A percentile compares a stretch with the other conserved stretches of the same genome.
Conservation (phyloP, 2,797 vertebrate genomes). For the Schizothorax lantsangensis region DNA sequence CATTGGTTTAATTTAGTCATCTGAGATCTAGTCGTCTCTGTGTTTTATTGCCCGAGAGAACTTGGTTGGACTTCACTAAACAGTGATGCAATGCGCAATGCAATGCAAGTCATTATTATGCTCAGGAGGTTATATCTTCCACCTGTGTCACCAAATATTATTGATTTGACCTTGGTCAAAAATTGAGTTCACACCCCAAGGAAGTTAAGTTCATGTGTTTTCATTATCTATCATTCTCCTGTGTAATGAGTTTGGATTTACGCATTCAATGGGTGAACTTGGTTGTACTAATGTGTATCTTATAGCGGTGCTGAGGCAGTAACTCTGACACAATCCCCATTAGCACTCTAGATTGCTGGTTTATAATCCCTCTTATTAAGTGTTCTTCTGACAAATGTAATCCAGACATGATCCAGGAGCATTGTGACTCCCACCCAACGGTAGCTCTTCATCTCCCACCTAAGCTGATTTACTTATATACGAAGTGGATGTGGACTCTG, state of each 20-base stretch:
- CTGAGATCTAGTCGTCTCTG: not conserved
- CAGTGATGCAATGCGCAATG: not conserved
- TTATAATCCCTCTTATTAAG: constrained; percentile 53
- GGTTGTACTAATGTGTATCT: constrained; percentile 10
- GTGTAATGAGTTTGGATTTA: constrained; percentile 30
- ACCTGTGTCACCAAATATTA: constrained; percentile 13
- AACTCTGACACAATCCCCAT: constrained; percentile 43
- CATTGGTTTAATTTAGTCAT: not conserved
- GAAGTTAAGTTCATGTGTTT: not conserved
- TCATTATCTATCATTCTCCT: not conserved
- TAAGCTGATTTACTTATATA: constrained; percentile 11
- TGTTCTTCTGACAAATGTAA: constrained; percentile 45
- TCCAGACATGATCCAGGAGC: constrained; percentile 41
- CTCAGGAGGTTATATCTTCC: not conserved
- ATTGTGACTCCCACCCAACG: constrained; percentile 14
- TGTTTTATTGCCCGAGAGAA: not conserved
- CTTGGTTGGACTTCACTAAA: not conserved
- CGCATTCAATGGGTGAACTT: not conserved
- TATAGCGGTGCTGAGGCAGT: not conserved
- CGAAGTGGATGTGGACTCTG: not conserved
- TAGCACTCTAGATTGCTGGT: constrained; percentile 38
- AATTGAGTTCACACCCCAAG: constrained; percentile 17
- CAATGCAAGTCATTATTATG: not conserved
- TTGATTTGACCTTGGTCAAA: not conserved
- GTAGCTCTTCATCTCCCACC: constrained; percentile 7